Evolutionary conservation across 2,113 vertebrate species (phyloP).

Genomic region (Hydropotes inermis): DNA sequence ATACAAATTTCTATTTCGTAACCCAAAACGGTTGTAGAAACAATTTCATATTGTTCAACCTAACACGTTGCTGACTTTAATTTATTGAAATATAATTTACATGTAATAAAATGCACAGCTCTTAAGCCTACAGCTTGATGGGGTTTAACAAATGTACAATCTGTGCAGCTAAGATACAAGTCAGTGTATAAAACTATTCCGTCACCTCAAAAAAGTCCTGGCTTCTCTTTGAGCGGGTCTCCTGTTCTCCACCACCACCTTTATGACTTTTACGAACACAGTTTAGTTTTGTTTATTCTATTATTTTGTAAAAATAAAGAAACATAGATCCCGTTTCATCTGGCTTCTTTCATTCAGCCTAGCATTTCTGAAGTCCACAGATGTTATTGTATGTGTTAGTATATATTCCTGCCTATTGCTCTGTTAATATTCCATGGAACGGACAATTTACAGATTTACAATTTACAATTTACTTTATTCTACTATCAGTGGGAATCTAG

Average conservation of each 20-base stretch:
- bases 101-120: neutral
- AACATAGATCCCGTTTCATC: neutral
- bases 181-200: neutral
- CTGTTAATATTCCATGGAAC: neutral
- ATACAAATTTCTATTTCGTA: neutral
- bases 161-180: neutral
- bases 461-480: too few species aligned
- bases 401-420: too few species aligned
- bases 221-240: neutral
- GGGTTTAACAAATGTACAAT: neutral
- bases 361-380: neutral
- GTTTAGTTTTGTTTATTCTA: neutral
- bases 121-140: neutral
- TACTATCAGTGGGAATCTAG: neutral
- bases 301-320: neutral
- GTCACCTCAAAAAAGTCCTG: neutral
- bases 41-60: neutral
- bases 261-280: neutral
- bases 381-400: fast-evolving
- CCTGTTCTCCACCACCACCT: neutral
- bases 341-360: neutral
- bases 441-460: too few species aligned
- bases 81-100: neutral
- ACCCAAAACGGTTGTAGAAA: neutral
- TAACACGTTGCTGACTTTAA: neutral